Conservation (phyloP, 2,888 invertebrate species). For the Drosophila algonquin region DNA sequence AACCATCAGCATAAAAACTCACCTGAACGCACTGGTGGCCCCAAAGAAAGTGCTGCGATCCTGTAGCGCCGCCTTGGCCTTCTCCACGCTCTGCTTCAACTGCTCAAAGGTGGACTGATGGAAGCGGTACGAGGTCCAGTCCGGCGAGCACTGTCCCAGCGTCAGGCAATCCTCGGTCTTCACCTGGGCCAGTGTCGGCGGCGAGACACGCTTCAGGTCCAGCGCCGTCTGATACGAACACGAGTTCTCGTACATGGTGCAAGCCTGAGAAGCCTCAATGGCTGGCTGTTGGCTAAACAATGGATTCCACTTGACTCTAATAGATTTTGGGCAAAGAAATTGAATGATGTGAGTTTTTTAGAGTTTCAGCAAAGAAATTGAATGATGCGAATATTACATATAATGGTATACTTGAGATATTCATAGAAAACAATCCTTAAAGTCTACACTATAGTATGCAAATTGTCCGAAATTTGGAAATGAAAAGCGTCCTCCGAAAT, state of each 20-base stretch:
- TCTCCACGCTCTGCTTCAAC: conserved; percentile 94
- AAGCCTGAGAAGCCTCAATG: conserved; percentile 61
- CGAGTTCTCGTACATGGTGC: conserved; percentile 94
- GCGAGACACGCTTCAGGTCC: conserved; percentile 89
- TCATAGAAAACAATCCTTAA: no score
- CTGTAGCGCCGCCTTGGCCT: conserved; percentile 93
- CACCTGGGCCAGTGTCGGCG: conserved; percentile 83
- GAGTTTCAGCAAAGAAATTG: background rate
- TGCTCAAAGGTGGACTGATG: conserved; percentile 95
- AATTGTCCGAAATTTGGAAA: background rate
- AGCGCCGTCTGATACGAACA: conserved; percentile 95
- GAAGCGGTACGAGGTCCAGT: conserved; percentile 92
- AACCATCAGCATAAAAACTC: conserved; percentile 51
- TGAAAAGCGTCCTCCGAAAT: background rate
- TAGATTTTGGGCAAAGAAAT: background rate
- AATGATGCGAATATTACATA: background rate
- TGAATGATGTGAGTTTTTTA: conserved; percentile 13
- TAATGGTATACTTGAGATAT: background rate
- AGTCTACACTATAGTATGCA: background rate
- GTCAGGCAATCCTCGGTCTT: conserved; percentile 85
- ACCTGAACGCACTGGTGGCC: conserved; percentile 90
- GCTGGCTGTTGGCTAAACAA: conserved; percentile 73
- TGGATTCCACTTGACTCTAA: conserved; percentile 82
- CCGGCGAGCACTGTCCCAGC: conserved; percentile 86
- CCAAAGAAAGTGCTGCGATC: conserved; percentile 89